phyloP scores from a whole-genome alignment of 2,888 invertebrate genomes.

The Apeira syringaria region DNA sequence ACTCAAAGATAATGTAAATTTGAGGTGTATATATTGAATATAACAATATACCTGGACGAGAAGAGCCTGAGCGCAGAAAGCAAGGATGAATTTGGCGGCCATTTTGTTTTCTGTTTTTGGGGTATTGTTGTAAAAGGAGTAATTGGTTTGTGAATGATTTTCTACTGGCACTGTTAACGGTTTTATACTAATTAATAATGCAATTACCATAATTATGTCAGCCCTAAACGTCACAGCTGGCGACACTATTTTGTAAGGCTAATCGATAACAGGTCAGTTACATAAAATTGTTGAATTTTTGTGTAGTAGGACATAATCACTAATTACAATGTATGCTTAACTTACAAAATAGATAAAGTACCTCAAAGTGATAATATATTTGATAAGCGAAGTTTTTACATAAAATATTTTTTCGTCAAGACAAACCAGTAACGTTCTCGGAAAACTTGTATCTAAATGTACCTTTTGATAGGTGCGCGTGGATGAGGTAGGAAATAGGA shows the following conservation, averaged over 20 bases:
- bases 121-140: too few relatives aligned
- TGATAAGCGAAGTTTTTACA: too few relatives aligned
- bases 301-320: slow-evolving; percentile 5
- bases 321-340: neutral
- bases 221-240: neutral
- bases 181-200: slow-evolving; percentile 14
- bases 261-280: slow-evolving; percentile 3
- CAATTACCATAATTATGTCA: slow-evolving; percentile 2
- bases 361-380: neutral
- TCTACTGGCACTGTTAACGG: neutral
- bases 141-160: slow-evolving; percentile 2
- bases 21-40: too few relatives aligned
- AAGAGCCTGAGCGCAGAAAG: slow-evolving; percentile 42
- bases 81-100: slow-evolving; percentile 40
- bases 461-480: too few relatives aligned
- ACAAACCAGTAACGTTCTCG: too few relatives aligned
- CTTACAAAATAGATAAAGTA: slow-evolving; percentile 5
- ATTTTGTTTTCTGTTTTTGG: slow-evolving; percentile 32
- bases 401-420: too few relatives aligned
- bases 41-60: slow-evolving; percentile 41
- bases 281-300: slow-evolving; percentile 5
- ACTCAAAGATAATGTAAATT: too few relatives aligned
- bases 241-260: slow-evolving; percentile 6
- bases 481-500: too few relatives aligned
- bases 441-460: too few relatives aligned